phyloP scores from a whole-genome alignment of 2,113 vertebrate genomes.

The Amazona vittata region DNA sequence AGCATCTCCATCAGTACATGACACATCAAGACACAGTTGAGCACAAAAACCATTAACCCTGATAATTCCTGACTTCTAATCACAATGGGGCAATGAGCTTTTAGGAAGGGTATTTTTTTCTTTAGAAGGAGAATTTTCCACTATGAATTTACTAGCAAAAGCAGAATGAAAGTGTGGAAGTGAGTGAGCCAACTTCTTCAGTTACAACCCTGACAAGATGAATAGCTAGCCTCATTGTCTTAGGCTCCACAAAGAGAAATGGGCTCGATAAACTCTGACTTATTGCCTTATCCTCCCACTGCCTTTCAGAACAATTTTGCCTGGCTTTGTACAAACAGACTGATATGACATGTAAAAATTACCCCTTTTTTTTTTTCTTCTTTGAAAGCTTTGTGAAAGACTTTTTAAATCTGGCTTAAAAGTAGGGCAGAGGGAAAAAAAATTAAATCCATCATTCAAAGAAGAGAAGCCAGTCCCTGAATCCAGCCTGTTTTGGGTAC shows the following conservation, averaged over 20 bases:
- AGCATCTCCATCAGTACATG: rapidly evolving
- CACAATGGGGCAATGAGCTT: rapidly evolving
- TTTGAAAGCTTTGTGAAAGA: not conserved
- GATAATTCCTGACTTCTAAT: not conserved
- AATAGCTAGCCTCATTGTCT: constrained; percentile 15
- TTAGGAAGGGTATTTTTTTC: not conserved
- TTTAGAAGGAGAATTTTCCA: not conserved
- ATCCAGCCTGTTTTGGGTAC: not conserved
- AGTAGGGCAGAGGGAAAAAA: not conserved
- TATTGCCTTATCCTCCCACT: constrained; percentile 38
- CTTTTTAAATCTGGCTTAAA: constrained; percentile 5
- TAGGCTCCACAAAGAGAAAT: constrained; percentile 40
- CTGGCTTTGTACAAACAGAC: constrained; percentile 22
- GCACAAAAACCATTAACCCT: not conserved
- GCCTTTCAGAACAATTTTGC: constrained; percentile 42
- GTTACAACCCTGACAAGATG: not conserved
- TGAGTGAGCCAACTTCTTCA: not conserved
- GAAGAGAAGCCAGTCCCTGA: not conserved
- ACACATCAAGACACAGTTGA: not conserved
- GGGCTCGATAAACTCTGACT: constrained; percentile 41
- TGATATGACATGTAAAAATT: constrained; percentile 22
- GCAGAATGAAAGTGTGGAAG: not conserved
- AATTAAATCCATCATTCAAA: not conserved
- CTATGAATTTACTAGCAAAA: not conserved
- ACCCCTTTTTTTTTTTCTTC: not conserved